Evolutionary conservation across 2,113 vertebrate genomes (phyloP), one percentile per base, ranked within the genome.

Genomic region (Erythrolamprus reginae): DNA sequence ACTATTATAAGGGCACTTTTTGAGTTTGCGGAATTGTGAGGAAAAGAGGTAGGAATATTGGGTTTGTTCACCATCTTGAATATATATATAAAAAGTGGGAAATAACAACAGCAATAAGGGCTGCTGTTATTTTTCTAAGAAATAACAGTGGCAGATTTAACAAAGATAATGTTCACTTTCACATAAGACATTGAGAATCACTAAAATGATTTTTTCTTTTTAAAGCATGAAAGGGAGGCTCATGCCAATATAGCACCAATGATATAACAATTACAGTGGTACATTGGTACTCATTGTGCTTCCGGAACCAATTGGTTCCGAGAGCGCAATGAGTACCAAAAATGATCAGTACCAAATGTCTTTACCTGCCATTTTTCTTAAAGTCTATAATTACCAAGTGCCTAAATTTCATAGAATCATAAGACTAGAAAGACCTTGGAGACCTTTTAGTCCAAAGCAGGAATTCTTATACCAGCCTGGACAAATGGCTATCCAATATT

Each of bases 1-100:
- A 88, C 21, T 58, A 95, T 93, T 92, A 90, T 96, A 89, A 93
- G 82, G 94, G 90, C 87, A 95, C 90, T 90, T 89, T 38, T 47
- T 70, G 3, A 93, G 89, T 93, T 61, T n/a, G 9, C 7, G 3
- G 33, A 21, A 7, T 77, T 42, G 70, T 42, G 70, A 38, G 33
- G 33, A 77, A 77, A 38, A 77, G 65, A 38, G 17, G 33, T 38
- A 77, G 33, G 33, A 77, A 77, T 21, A 42, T 42, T 77, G 33
- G 33, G 33, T 77, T 42, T 77, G 17, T 77, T 42, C n/a, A 21
- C 15, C 1, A 3, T 33, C 7, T 77, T 77, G 70, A 8, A 42
- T 77, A 77, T 42, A 77, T 42, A 77, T 77, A 42, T 38, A 77
- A 42, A 77, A 77, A 77, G 17, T 21, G 33, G 70, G 33, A 77